phyloP scores from a whole-genome alignment of 2,888 invertebrate genomes.

The Epirrita christyi region DNA sequence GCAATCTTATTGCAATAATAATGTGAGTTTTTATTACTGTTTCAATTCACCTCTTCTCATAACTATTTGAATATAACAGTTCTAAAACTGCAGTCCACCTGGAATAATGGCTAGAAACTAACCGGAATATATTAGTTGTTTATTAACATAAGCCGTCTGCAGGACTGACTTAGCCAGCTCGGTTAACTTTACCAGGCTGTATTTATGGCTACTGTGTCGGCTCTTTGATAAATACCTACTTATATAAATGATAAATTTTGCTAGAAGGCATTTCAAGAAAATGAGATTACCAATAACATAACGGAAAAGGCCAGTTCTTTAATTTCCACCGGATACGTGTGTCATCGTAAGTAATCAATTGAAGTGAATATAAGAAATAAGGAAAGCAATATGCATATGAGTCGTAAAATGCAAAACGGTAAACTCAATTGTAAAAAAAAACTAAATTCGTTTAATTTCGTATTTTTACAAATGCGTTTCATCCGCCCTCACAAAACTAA shows the following conservation, averaged over 20 bases:
- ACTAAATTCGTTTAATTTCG: neutral
- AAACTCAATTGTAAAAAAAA: neutral
- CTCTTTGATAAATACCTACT: conserved; percentile 11
- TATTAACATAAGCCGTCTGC: conserved; percentile 14
- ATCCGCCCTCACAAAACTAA: conserved; percentile 1
- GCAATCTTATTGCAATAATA: no score
- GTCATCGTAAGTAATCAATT: neutral
- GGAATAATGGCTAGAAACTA: conserved; percentile 14
- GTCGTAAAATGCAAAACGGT: neutral
- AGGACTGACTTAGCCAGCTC: conserved; percentile 3
- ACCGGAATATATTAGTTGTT: conserved; percentile 17
- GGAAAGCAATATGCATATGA: neutral
- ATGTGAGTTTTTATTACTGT: no score
- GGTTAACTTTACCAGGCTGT: conserved; percentile 7
- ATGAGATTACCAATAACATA: no score
- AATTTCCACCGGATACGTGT: neutral
- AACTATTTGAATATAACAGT: neutral
- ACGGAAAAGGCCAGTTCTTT: neutral
- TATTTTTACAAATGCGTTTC: neutral
- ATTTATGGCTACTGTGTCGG: conserved; percentile 11
- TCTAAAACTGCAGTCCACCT: conserved; percentile 2
- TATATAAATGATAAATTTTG: conserved; percentile 2
- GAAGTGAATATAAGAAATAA: neutral
- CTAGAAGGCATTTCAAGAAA: no score
- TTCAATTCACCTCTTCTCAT: no score